These are phyloP conservation scores for Andricus grossulariae DNA, from an alignment of 1,140 invertebrate species.

Conservation along the genomic window DNA sequence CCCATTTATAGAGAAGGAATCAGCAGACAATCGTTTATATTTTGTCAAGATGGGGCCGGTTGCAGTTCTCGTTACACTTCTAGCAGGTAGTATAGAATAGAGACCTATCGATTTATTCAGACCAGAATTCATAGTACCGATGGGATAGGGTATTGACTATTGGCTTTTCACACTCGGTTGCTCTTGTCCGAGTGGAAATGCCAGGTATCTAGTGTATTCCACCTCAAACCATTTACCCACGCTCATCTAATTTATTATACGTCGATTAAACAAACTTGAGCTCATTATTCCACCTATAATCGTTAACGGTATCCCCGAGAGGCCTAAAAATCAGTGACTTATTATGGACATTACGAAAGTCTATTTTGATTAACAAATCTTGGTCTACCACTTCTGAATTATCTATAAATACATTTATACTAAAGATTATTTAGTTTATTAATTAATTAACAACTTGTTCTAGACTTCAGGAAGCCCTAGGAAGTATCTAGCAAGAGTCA, in stretches of 20 bases:
- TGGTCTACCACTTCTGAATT: too few species aligned
- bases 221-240: slow-evolving; percentile 18
- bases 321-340: neutral
- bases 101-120: slow-evolving; percentile 24
- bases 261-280: slow-evolving; percentile 13
- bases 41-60: slow-evolving; percentile 1
- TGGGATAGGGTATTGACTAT: slow-evolving; percentile 18
- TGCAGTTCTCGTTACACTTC: slow-evolving; percentile 1
- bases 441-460: too few species aligned
- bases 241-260: slow-evolving; percentile 22
- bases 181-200: slow-evolving; percentile 15
- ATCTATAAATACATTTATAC: too few species aligned
- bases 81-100: slow-evolving; percentile 21
- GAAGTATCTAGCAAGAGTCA: too few species aligned
- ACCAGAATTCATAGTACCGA: slow-evolving; percentile 12
- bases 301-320: neutral
- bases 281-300: neutral
- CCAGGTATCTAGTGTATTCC: slow-evolving; percentile 24
- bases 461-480: too few species aligned
- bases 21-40: slow-evolving; percentile 6
- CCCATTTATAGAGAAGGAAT: slow-evolving; percentile 9
- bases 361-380: too few species aligned
- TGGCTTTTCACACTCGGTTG: slow-evolving; percentile 23
- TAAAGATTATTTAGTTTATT: too few species aligned
- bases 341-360: neutral